Evolutionary conservation across 2,113 vertebrate genomes (phyloP).

Genomic region (Oxyura jamaicensis): DNA sequence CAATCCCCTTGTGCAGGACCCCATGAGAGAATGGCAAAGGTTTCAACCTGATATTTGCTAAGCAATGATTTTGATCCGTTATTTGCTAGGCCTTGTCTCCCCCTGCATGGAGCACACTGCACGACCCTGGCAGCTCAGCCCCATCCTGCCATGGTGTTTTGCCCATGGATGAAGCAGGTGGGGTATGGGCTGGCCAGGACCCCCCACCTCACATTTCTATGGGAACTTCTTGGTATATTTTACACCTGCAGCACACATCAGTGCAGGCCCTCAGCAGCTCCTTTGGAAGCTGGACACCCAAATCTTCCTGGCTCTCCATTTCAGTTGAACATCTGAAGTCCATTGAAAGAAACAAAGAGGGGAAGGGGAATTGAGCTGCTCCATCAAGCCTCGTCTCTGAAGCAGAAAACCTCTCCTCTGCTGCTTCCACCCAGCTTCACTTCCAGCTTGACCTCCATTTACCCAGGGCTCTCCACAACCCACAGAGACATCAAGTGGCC

Average conservation of each 20-base stretch:
- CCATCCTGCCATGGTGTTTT: background rate
- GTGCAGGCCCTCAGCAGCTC: background rate
- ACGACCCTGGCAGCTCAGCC: background rate
- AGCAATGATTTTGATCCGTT: background rate
- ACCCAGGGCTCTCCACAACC: background rate
- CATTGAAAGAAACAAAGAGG: background rate
- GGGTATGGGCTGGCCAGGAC: background rate
- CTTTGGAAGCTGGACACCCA: background rate
- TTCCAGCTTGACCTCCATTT: background rate
- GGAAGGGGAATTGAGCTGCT: background rate
- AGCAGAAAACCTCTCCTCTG: background rate
- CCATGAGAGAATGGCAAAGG: rapidly evolving
- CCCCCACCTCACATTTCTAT: rapidly evolving
- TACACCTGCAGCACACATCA: background rate
- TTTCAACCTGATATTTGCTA: background rate
- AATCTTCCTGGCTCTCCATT: background rate
- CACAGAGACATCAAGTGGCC: conserved; percentile 57
- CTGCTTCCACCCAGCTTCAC: background rate
- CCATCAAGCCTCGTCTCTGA: background rate
- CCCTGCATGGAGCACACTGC: background rate
- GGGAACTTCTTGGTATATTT: background rate
- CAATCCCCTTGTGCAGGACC: background rate
- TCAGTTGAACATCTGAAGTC: background rate
- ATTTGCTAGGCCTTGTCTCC: background rate
- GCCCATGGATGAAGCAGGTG: background rate